Evolutionary conservation across 2,113 vertebrate species (phyloP).

Genomic region (Colossoma macropomum): DNA sequence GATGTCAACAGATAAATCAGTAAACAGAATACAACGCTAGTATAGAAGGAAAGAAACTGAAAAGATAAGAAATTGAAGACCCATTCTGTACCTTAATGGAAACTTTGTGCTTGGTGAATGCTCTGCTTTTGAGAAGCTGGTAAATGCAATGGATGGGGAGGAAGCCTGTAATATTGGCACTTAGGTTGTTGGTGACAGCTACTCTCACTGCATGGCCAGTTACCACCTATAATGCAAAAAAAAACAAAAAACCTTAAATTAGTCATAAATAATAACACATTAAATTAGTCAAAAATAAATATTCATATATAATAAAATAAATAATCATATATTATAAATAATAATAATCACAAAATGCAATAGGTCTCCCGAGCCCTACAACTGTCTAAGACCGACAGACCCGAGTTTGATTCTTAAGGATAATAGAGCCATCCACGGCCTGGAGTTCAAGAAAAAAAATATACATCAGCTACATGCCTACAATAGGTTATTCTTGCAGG

Average conservation of each 20-base stretch:
- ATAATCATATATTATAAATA: too few relatives aligned
- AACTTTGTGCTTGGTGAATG: conserved; percentile 99
- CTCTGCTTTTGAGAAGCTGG: conserved; percentile 93
- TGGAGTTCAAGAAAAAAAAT: too few relatives aligned
- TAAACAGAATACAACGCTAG: too few relatives aligned
- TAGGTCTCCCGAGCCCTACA: too few relatives aligned
- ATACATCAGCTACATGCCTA: too few relatives aligned
- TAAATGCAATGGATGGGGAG: conserved; percentile 98
- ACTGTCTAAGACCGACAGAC: too few relatives aligned
- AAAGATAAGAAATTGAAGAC: not conserved
- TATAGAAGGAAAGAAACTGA: not conserved
- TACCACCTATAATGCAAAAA: conserved; percentile 83
- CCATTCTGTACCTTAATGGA: conserved; percentile 89
- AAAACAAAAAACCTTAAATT: not conserved
- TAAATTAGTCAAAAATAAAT: not conserved
- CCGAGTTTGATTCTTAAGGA: too few relatives aligned
- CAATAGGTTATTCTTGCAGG: too few relatives aligned
- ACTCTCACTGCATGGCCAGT: conserved; percentile 96
- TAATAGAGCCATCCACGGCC: too few relatives aligned
- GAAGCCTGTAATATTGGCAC: conserved; percentile 96
- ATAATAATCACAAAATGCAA: too few relatives aligned
- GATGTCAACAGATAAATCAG: not conserved
- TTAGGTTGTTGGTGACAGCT: conserved; percentile 92
- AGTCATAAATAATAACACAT: not conserved
- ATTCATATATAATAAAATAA: too few relatives aligned